A percentile compares a stretch with the other conserved stretches of the same genome.
Conservation (phyloP, 2,113 vertebrate genomes). For the Hippocampus barbouri region DNA sequence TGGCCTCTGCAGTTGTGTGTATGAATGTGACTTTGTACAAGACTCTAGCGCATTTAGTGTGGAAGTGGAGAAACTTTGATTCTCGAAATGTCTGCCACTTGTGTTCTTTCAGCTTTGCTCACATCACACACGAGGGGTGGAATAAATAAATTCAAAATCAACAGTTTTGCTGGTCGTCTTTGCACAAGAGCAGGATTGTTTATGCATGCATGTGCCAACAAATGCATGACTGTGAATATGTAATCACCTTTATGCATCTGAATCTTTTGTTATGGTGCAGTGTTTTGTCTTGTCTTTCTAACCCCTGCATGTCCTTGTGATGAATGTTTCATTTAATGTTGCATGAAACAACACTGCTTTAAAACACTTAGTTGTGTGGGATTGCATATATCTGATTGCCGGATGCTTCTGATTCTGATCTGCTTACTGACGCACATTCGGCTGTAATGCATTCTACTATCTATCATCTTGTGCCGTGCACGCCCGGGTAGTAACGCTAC, state of each 20-base stretch:
- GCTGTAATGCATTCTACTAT: slow-evolving; percentile 15
- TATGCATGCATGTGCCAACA: slow-evolving; percentile 36
- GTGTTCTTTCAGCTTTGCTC: background rate
- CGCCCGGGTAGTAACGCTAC: slow-evolving; percentile 3
- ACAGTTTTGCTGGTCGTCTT: slow-evolving; percentile 2
- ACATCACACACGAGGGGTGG: background rate
- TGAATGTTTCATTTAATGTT: slow-evolving; percentile 14
- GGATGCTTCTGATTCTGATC: slow-evolving; percentile 6
- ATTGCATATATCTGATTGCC: slow-evolving; percentile 15
- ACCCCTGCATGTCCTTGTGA: background rate
- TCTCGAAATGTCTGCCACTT: slow-evolving; percentile 19
- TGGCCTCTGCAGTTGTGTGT: slow-evolving; percentile 22
- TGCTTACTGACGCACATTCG: slow-evolving; percentile 6
- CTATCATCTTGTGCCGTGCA: slow-evolving; percentile 25
- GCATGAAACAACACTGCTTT: slow-evolving; percentile 8
- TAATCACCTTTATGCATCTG: slow-evolving; percentile 16
- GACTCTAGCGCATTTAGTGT: slow-evolving; percentile 21
- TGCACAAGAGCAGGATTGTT: slow-evolving; percentile 39
- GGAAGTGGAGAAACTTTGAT: slow-evolving; percentile 26
- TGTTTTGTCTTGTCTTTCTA: slow-evolving; percentile 6
- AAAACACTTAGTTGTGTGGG: slow-evolving; percentile 6
- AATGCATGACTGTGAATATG: slow-evolving; percentile 28
- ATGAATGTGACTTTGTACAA: slow-evolving; percentile 33
- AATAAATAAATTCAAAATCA: background rate
- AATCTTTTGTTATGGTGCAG: slow-evolving; percentile 19